A percentile compares a stretch with the other conserved stretches of the same genome.
Conservation (phyloP, 35 echinoderm and acorn worm genomes). For the Ophiothrix spiculata region DNA sequence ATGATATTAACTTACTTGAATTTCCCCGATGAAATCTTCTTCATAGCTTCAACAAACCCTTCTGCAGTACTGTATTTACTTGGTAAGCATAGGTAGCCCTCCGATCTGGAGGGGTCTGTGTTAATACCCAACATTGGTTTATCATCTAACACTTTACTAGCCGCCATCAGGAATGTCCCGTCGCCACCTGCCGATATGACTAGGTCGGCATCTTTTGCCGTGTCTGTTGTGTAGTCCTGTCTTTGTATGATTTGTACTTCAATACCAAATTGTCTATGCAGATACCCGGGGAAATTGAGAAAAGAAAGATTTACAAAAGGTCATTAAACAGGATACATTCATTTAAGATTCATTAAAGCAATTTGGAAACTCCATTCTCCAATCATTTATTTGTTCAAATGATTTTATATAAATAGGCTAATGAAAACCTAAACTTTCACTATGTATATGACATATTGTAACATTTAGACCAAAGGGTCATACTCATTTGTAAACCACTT, state of each 20-base stretch:
- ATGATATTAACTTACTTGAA: slow-evolving; percentile 56
- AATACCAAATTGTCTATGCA: slow-evolving; percentile 57
- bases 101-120: slow-evolving; percentile 69
- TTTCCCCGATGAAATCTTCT: slow-evolving; percentile 47
- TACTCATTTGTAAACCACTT: too few relatives aligned
- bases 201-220: slow-evolving; percentile 66
- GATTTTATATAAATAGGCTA: too few relatives aligned
- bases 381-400: too few relatives aligned
- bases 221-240: slow-evolving; percentile 35
- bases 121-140: slow-evolving; percentile 89
- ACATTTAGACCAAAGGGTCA: too few relatives aligned
- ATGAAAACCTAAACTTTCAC: too few relatives aligned
- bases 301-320: too few relatives aligned
- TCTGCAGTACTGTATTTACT: slow-evolving; percentile 48
- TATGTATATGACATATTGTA: too few relatives aligned
- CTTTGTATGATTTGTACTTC: slow-evolving; percentile 41
- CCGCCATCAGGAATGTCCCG: slow-evolving; percentile 80
- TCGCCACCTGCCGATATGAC: slow-evolving; percentile 91
- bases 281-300: too few relatives aligned
- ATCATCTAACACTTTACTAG: slow-evolving; percentile 72
- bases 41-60: slow-evolving; percentile 47
- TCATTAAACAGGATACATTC: too few relatives aligned
- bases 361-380: too few relatives aligned
- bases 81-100: slow-evolving; percentile 83
- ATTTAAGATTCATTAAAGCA: too few relatives aligned